Evolutionary conservation across 2,888 invertebrate species (phyloP).

Genomic region (Stegana nigrithorax): DNA sequence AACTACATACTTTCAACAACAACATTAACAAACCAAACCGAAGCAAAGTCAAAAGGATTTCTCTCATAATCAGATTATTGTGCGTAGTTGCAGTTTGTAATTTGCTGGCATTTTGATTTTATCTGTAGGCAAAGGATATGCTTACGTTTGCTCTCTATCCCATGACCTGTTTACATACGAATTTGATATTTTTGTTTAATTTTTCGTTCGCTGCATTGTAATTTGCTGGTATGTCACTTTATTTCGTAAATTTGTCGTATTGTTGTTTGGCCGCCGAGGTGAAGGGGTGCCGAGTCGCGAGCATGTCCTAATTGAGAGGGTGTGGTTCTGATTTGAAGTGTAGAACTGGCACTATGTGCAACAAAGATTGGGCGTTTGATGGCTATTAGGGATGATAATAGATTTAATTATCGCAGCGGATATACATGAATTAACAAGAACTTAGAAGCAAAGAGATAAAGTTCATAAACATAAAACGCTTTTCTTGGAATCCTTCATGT

Average conservation of each 20-base stretch:
- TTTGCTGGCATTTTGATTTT: slow-evolving; percentile 57
- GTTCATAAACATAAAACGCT: too few relatives aligned
- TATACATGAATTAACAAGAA: too few relatives aligned
- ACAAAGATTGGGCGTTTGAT: neutral
- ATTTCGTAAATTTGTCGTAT: slow-evolving; percentile 4
- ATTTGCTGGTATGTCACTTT: slow-evolving; percentile 12
- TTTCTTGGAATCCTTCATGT: neutral
- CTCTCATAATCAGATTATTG: slow-evolving; percentile 13
- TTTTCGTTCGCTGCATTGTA: slow-evolving; percentile 11
- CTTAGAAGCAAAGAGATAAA: too few relatives aligned
- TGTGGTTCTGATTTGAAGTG: too few relatives aligned
- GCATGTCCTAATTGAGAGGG: neutral
- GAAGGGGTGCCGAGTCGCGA: neutral
- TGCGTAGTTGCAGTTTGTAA: slow-evolving; percentile 41
- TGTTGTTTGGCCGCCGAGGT: neutral
- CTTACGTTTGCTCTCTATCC: neutral
- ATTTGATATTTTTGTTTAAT: slow-evolving; percentile 20
- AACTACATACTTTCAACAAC: too few relatives aligned
- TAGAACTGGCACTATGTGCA: neutral
- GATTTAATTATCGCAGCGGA: too few relatives aligned
- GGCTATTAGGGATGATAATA: too few relatives aligned
- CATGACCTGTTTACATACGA: neutral
- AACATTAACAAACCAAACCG: neutral
- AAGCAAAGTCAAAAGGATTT: slow-evolving; percentile 10
- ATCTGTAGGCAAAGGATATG: slow-evolving; percentile 29